phyloP scores from a whole-genome alignment of 2,113 vertebrate species.

The Rafetus swinhoei region DNA sequence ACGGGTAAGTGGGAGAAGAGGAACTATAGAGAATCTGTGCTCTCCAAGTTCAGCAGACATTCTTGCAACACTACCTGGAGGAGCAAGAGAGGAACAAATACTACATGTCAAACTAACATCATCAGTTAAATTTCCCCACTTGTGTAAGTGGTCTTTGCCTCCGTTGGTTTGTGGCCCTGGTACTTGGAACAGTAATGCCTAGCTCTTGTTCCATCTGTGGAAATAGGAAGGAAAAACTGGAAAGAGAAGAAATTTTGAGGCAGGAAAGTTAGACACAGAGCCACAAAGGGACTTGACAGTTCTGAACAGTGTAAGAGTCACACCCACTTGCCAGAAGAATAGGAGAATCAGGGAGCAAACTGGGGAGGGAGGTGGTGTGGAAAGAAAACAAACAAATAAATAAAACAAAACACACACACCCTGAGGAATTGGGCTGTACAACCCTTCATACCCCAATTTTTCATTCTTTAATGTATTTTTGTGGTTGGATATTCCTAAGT shows the following conservation, averaged over 20 bases:
- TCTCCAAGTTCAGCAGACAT: neutral
- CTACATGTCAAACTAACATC: fast-evolving
- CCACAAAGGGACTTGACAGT: neutral
- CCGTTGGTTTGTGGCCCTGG: neutral
- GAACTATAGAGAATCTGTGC: neutral
- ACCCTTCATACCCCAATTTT: neutral
- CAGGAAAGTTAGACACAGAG: neutral
- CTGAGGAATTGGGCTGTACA: neutral
- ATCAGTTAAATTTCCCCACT: neutral
- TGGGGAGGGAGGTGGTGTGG: neutral
- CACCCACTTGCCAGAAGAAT: neutral
- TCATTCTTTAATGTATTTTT: neutral
- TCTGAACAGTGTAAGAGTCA: neutral
- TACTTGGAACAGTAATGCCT: neutral
- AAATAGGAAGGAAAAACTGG: neutral
- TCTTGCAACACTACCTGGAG: neutral
- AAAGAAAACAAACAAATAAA: neutral
- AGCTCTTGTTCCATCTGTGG: neutral
- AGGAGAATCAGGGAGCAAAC: neutral
- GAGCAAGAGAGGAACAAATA: neutral
- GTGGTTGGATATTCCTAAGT: neutral
- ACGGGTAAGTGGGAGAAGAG: neutral
- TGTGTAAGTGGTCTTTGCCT: neutral
- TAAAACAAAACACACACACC: neutral
- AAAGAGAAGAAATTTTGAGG: neutral